phyloP scores from a whole-genome alignment of 30 jellyfish, hydroid and myxozoan species.

The Morbakka virulenta region DNA sequence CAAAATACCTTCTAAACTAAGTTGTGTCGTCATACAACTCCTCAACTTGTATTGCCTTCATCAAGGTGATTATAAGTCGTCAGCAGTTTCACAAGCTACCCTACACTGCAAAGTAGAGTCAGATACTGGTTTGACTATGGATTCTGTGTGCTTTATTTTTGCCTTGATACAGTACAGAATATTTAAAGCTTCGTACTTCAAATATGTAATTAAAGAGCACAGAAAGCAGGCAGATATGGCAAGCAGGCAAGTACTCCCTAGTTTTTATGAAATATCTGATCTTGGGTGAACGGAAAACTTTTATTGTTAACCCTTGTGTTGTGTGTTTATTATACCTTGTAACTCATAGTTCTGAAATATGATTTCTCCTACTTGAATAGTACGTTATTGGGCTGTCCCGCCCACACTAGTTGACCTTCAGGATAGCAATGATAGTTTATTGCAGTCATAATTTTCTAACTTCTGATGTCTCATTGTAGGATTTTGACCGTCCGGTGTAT shows the following conservation, averaged over 20 bases:
- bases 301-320: no score
- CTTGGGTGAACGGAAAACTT: no score
- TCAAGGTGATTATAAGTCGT: slow-evolving; percentile 36
- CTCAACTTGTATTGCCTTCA: slow-evolving; percentile 78
- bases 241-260: slow-evolving; percentile 56
- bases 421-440: no score
- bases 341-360: no score
- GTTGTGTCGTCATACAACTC: slow-evolving; percentile 77
- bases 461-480: no score
- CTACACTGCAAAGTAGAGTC: slow-evolving; percentile 40
- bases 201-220: slow-evolving; percentile 85
- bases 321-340: no score
- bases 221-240: slow-evolving; percentile 89
- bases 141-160: slow-evolving; percentile 82
- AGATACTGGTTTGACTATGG: slow-evolving; percentile 76
- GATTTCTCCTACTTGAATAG: no score
- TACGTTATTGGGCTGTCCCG: no score
- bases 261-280: no score
- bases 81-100: background rate
- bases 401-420: no score
- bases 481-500: no score
- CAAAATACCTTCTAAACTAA: slow-evolving; percentile 27
- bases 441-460: no score
- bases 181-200: slow-evolving; percentile 73
- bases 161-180: slow-evolving; percentile 83